Evolutionary conservation across 2,113 vertebrate genomes (phyloP).

Genomic region (Epinephelus cyanopodus): DNA sequence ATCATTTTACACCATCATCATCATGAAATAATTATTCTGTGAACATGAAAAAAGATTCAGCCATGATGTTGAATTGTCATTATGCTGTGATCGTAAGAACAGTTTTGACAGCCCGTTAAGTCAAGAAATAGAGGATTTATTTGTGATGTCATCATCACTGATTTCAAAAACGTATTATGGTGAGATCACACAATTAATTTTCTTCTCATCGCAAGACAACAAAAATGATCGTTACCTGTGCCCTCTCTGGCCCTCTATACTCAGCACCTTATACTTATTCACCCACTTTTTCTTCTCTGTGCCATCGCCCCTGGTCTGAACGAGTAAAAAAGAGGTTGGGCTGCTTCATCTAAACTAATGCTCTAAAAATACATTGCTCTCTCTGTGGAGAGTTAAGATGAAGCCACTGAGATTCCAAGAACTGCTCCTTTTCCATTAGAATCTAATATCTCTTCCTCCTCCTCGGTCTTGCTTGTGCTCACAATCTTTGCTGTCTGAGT

Average conservation of each 20-base stretch:
- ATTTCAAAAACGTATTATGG: slow-evolving; percentile 4
- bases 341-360: slow-evolving; percentile 34
- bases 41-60: neutral
- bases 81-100: slow-evolving; percentile 8
- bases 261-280: slow-evolving; percentile 14
- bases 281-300: slow-evolving; percentile 31
- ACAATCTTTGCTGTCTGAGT: slow-evolving; percentile 30
- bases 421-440: slow-evolving; percentile 52
- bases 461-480: slow-evolving; percentile 32
- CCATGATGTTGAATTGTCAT: slow-evolving; percentile 1
- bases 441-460: slow-evolving; percentile 30
- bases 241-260: slow-evolving; percentile 12
- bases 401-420: slow-evolving; percentile 62
- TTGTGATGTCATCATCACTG: slow-evolving; percentile 16
- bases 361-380: slow-evolving; percentile 67
- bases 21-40: slow-evolving; percentile 3
- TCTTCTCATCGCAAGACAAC: neutral
- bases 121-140: slow-evolving; percentile 9
- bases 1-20: slow-evolving; percentile 1
- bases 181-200: slow-evolving; percentile 14
- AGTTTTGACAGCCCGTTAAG: slow-evolving; percentile 31
- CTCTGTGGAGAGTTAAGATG: slow-evolving; percentile 51
- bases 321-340: slow-evolving; percentile 50
- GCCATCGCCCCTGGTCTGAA: slow-evolving; percentile 35
- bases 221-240: neutral